Conservation (phyloP, 2,113 vertebrate species). For the Tinamus guttatus region DNA sequence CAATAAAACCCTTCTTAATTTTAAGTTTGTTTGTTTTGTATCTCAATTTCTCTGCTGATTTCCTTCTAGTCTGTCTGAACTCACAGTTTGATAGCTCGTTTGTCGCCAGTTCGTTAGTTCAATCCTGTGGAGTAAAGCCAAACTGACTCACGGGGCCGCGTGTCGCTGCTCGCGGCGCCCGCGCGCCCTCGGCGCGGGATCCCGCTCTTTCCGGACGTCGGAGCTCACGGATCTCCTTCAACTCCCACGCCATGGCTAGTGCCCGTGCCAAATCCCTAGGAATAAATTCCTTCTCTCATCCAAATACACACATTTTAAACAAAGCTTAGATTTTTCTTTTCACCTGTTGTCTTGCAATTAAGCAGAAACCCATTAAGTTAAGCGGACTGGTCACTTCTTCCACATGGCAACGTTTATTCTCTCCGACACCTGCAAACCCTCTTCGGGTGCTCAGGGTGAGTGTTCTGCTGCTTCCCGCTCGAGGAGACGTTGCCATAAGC, state of each 20-base stretch:
- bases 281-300: neutral
- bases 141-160: neutral
- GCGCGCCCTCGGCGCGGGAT: neutral
- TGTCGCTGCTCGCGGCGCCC: neutral
- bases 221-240: neutral
- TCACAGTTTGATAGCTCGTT: neutral
- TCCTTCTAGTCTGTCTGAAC: neutral
- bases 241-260: neutral
- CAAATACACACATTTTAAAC: neutral
- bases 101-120: neutral
- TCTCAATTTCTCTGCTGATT: neutral
- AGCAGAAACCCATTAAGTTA: neutral
- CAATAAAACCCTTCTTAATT: neutral
- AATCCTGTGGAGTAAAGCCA: neutral
- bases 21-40: neutral
- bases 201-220: neutral
- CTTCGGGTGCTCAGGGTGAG: neutral
- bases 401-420: neutral
- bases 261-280: accelerated
- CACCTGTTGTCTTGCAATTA: neutral
- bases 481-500: neutral
- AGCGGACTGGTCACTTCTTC: neutral
- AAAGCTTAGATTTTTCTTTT: neutral
- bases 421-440: neutral
- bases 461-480: neutral